Base-by-base conservation (phyloP, 1,140 invertebrate species). In the Oryzaephilus surinamensis region DNA sequence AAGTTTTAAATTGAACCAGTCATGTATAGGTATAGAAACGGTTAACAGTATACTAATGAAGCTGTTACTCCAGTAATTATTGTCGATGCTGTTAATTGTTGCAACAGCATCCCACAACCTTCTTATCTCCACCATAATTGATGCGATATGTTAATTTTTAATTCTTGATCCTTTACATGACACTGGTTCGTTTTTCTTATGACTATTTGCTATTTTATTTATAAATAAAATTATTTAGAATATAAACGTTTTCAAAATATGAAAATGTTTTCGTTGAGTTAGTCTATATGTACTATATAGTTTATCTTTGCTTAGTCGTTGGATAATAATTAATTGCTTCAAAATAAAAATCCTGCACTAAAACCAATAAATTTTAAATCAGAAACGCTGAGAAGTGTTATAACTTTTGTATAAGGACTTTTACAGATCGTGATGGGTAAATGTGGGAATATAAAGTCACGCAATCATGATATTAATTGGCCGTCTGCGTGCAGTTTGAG, bases 401-500 rank as follows among this genome's bases (percentile, higher is more conserved):
- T n/a, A n/a, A n/a, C n/a, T n/a, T n/a, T n/a, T n/a, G n/a, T n/a
- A n/a, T n/a, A n/a, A n/a, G n/a, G n/a, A n/a, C n/a, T n/a, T n/a
- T n/a, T n/a, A n/a, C n/a, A 26, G 28, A 26, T 26, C 33, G 28
- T 36, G 33, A 36, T 36, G 33, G 23, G 33, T 36, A 36, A 34
- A 36, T 45, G 37, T 45, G 38, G 43, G 43, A 35, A 45, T 26
- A 40, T 36, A 35, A 40, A 45, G 38, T 45, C 43, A 45, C 38
- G 43, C 43, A 36, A 45, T 40, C 32, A 31, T 26, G 37, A n/a
- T 23, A 48, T 43, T 48, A 48, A 48, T 48, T 48, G 42, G 42
- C 32, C 30, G 36, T 40, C 38, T 45, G 24, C 43, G 43, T 45
- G 43, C 37, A 34, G 23, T 35, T 45, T 45, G 43, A 41, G 20